A percentile compares a stretch with the other conserved stretches of the same genome.
phyloP scores from a whole-genome alignment of 1,140 invertebrate species.

The Bradynema listronoti region DNA sequence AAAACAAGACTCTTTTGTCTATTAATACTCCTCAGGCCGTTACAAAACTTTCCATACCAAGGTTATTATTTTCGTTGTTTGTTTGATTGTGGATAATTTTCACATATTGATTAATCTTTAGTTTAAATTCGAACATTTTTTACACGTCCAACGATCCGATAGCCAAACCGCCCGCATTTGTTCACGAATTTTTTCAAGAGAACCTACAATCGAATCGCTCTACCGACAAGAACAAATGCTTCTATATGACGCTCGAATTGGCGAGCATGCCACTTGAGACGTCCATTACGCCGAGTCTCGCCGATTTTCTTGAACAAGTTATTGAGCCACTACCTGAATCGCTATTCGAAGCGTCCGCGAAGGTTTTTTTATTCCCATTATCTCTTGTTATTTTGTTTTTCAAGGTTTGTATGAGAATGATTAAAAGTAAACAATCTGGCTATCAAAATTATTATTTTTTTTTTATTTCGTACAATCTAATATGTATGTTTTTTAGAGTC shows the following conservation, averaged over 20 bases:
- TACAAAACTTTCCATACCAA: constrained; percentile 21
- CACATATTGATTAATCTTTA: constrained; percentile 14
- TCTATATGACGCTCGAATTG: constrained; percentile 49
- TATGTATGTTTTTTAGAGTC: no score
- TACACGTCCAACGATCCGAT: constrained; percentile 41
- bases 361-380: no score
- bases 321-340: constrained; percentile 71
- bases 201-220: constrained; percentile 9
- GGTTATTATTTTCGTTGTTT: not conserved
- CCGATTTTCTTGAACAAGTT: constrained; percentile 88
- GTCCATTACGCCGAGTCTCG: constrained; percentile 83
- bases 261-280: constrained; percentile 66
- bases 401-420: no score
- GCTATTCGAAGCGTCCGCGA: constrained; percentile 33
- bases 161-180: constrained; percentile 11
- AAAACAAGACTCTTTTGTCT: constrained; percentile 15
- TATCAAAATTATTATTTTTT: no score
- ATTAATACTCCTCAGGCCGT: constrained; percentile 1
- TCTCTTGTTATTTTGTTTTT: no score
- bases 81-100: not conserved
- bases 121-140: constrained; percentile 42
- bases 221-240: constrained; percentile 45
- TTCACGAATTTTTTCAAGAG: constrained; percentile 14
- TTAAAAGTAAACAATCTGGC: no score
- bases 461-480: no score